These are phyloP conservation scores for Tinamus major DNA, from an alignment of 2,797 vertebrate genomes.

Conservation along the genomic window DNA sequence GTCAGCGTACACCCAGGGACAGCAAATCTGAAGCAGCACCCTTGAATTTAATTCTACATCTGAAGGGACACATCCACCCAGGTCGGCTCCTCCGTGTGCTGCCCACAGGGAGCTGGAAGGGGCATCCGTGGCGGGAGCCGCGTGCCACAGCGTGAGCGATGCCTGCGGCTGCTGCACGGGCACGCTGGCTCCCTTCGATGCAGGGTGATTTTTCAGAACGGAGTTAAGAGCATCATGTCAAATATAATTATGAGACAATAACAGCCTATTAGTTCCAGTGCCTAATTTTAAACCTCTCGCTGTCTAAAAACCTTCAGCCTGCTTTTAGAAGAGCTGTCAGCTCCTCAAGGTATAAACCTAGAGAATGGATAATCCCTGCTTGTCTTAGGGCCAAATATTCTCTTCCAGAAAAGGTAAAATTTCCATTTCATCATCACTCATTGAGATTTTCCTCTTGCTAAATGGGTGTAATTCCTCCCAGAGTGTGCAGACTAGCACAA, in stretches of 20 bases:
- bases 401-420: slow-evolving; percentile 21
- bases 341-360: slow-evolving; percentile 17
- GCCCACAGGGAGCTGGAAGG: background rate
- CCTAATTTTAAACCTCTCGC: slow-evolving; percentile 73
- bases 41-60: background rate
- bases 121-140: background rate
- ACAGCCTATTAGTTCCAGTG: slow-evolving; percentile 71
- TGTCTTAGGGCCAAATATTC: slow-evolving; percentile 3
- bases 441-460: slow-evolving; percentile 6
- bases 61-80: background rate
- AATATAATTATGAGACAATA: slow-evolving; percentile 75
- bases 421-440: background rate
- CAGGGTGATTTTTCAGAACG: background rate
- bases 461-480: background rate
- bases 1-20: background rate
- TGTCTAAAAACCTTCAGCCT: slow-evolving; percentile 34
- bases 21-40: background rate
- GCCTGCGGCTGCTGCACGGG: background rate
- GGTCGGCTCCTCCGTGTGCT: background rate
- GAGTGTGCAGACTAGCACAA: background rate
- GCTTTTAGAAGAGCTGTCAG: slow-evolving; percentile 56
- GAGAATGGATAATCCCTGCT: slow-evolving; percentile 34
- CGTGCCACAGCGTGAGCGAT: rapidly evolving
- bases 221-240: slow-evolving; percentile 65
- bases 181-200: background rate